Evolutionary conservation across 92 coral and sea anemone genomes (phyloP), one percentile per base, ranked within the genome.

Genomic region (Porites evermanni): DNA sequence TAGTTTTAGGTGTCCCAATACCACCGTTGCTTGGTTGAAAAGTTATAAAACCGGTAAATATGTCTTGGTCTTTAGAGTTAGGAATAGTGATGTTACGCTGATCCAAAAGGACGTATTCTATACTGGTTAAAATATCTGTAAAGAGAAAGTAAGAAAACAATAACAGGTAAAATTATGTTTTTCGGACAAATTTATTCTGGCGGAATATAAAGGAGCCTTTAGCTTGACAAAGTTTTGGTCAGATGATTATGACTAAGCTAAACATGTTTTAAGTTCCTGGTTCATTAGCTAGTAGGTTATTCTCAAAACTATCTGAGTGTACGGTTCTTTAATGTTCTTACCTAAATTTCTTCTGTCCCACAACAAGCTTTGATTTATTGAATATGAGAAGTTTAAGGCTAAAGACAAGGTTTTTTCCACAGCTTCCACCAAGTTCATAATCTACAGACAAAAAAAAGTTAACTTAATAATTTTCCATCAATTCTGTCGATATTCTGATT

Each of bases 381-480:
- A 2, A 66, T 60, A 79, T n/a, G 83, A 60, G 20, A 29, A 64
- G 47, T 47, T 66, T 18, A 79, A 64, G 11, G 83, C 83, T 64
- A 79, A n/a, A 16, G 60, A 79, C 17, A 72, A 64, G 44, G 83
- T 79, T 20, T 13, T 66, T 44, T 79, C 73, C 59, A 79, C 59
- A 64, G 72, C 83, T 64, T 79, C 83, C 0, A 79, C 83, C n/a
- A 79, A 72, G 23, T 79, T 24, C 83, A 79, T 79, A 47, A 79
- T 1, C 83, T 79, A 10, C 16, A 12, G 64, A 47, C 53, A 20
- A 11, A 26, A 47, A 79, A 23, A 7, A 76, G 13, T n/a, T 17
- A 6, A 59, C 18, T 24, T 14, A 54, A 54, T 12, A 8, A 76
- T 56, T 8, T 56, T 7, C 21, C n/a, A 63, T 16, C 67, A 63